Conservation (phyloP, 2,888 invertebrate genomes). For the Syrista parreyssii region DNA sequence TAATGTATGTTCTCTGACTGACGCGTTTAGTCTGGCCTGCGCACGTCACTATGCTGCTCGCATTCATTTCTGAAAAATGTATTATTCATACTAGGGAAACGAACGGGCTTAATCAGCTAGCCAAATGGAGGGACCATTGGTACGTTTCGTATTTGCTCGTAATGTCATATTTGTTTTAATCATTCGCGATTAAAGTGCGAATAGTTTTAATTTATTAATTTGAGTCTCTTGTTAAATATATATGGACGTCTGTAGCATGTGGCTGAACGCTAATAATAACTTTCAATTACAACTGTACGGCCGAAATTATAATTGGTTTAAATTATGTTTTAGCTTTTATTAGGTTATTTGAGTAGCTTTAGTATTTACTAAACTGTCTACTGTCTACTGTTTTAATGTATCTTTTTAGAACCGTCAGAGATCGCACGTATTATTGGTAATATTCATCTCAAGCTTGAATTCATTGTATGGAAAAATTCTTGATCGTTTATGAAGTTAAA, state of each 20-base stretch:
- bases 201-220: neutral
- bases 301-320: too few relatives aligned
- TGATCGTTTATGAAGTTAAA: neutral
- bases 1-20: neutral
- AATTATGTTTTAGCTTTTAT: neutral
- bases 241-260: neutral
- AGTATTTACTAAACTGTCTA: neutral
- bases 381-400: neutral
- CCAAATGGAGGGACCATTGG: neutral
- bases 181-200: neutral
- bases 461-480: neutral
- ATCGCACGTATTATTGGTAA: neutral
- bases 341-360: neutral
- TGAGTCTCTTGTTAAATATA: neutral
- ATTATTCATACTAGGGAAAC: neutral
- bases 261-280: neutral
- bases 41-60: neutral
- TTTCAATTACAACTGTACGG: neutral
- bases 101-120: neutral
- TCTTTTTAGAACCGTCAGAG: neutral
- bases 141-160: neutral
- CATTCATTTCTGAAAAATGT: neutral
- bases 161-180: neutral
- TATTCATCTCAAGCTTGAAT: neutral
- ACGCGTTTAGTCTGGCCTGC: neutral